Evolutionary conservation across 2,888 invertebrate genomes (phyloP).

Genomic region (Agrypnus murinus): DNA sequence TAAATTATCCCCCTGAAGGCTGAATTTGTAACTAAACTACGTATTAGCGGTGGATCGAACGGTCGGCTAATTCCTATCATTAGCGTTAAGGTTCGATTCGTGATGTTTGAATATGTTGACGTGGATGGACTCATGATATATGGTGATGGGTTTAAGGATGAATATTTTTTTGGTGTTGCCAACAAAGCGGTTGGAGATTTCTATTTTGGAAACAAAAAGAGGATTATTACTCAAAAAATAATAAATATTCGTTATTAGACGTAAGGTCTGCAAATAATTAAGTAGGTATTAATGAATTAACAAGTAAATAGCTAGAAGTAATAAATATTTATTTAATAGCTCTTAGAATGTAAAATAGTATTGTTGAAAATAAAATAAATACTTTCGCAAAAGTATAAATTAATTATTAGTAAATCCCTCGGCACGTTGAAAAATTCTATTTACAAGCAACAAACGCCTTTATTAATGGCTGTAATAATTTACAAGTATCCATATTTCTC

Average conservation of each 20-base stretch:
- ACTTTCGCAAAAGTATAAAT: slow-evolving; percentile 17
- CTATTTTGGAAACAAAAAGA: too few species aligned
- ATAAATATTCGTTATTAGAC: too few species aligned
- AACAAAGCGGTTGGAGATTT: neutral
- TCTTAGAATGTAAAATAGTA: too few species aligned
- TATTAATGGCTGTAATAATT: slow-evolving; percentile 47
- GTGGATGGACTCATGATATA: slow-evolving; percentile 61
- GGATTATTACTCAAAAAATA: too few species aligned
- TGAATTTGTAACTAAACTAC: slow-evolving; percentile 79
- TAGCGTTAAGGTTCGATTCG: slow-evolving; percentile 72
- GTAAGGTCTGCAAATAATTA: too few species aligned
- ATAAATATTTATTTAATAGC: too few species aligned
- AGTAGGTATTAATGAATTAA: neutral
- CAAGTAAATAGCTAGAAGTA: neutral
- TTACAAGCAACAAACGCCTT: slow-evolving; percentile 41
- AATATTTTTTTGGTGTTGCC: neutral
- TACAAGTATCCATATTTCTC: slow-evolving; percentile 48
- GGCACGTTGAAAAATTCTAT: slow-evolving; percentile 40
- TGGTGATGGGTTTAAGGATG: slow-evolving; percentile 35
- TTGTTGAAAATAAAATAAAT: neutral
- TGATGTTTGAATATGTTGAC: slow-evolving; percentile 73
- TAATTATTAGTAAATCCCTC: slow-evolving; percentile 34
- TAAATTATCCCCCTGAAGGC: slow-evolving; percentile 77
- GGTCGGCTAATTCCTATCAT: slow-evolving; percentile 75
- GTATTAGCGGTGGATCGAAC: slow-evolving; percentile 78